Conservation (phyloP, 2,113 vertebrate genomes). For the Onychostoma macrolepis region DNA sequence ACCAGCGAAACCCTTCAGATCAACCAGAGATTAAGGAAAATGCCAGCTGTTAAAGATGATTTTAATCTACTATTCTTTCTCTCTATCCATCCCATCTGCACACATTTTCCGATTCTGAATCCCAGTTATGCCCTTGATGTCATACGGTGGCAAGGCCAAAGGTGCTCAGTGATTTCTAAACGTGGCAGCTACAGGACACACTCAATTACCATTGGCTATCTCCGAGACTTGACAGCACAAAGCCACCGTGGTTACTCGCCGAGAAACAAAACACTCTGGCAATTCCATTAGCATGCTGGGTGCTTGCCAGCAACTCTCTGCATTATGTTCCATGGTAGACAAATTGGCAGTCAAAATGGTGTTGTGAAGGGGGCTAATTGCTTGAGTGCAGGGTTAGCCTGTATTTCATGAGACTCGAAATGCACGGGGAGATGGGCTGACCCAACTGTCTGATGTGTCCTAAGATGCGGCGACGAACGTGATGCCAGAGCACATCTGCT, state of each 20-base stretch:
- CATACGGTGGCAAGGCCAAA: conserved; percentile 53
- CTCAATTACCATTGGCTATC: conserved; percentile 70
- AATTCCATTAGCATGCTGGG: conserved; percentile 76
- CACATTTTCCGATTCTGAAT: conserved; percentile 3
- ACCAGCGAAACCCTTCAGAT: conserved; percentile 14
- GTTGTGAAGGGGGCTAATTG: conserved; percentile 79
- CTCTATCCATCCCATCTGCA: not conserved
- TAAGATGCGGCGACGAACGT: not conserved
- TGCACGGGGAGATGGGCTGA: conserved; percentile 53
- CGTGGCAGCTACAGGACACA: conserved; percentile 56
- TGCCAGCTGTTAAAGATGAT: conserved; percentile 8
- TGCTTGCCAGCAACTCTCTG: conserved; percentile 70
- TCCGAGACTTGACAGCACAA: conserved; percentile 53
- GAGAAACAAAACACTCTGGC: conserved; percentile 72
- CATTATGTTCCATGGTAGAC: conserved; percentile 75
- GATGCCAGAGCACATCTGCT: conserved; percentile 10
- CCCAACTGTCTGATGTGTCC: conserved; percentile 27
- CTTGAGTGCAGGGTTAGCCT: conserved; percentile 76
- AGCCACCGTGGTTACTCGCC: conserved; percentile 62
- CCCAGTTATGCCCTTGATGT: conserved; percentile 4
- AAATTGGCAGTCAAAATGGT: conserved; percentile 75
- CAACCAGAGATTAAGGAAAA: not conserved
- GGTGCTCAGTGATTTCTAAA: conserved; percentile 61
- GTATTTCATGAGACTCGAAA: conserved; percentile 72
- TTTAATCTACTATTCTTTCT: not conserved